Evolutionary conservation across 2,888 invertebrate genomes (phyloP).

Genomic region (Sinopyrophorus schimmeli): DNA sequence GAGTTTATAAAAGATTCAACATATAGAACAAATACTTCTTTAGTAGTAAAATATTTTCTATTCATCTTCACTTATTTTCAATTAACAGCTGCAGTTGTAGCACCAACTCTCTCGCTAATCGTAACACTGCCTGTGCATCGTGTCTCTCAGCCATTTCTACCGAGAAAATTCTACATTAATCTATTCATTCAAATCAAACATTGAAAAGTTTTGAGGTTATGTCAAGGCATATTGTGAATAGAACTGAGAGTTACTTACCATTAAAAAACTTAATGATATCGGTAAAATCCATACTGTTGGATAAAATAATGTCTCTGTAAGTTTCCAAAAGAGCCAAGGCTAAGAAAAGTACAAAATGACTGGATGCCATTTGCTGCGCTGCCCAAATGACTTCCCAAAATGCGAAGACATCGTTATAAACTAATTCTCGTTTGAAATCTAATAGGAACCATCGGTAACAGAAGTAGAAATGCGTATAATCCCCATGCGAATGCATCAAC

Average conservation of each 20-base stretch:
- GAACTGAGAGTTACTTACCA: conserved; percentile 62
- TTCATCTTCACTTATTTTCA: conserved; percentile 75
- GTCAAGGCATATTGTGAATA: background rate
- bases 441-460: conserved; percentile 97
- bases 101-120: conserved; percentile 83
- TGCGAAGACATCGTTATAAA: conserved; percentile 91
- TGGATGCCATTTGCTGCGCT: conserved; percentile 82
- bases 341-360: conserved; percentile 90
- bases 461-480: conserved; percentile 97
- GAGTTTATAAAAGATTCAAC: conserved; percentile 12
- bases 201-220: background rate
- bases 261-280: conserved; percentile 98
- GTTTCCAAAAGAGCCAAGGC: conserved; percentile 90
- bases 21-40: conserved; percentile 7
- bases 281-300: conserved; percentile 97
- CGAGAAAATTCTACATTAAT: too few relatives aligned
- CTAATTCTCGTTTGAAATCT: conserved; percentile 92
- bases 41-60: conserved; percentile 4
- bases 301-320: conserved; percentile 91
- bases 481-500: conserved; percentile 91
- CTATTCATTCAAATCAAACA: too few relatives aligned
- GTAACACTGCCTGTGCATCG: conserved; percentile 79
- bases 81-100: conserved; percentile 88
- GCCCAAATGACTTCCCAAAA: conserved; percentile 98
- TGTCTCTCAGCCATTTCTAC: conserved; percentile 97